Evolutionary conservation across 1,140 invertebrate species (phyloP).

Genomic region (Batillaria attramentaria): DNA sequence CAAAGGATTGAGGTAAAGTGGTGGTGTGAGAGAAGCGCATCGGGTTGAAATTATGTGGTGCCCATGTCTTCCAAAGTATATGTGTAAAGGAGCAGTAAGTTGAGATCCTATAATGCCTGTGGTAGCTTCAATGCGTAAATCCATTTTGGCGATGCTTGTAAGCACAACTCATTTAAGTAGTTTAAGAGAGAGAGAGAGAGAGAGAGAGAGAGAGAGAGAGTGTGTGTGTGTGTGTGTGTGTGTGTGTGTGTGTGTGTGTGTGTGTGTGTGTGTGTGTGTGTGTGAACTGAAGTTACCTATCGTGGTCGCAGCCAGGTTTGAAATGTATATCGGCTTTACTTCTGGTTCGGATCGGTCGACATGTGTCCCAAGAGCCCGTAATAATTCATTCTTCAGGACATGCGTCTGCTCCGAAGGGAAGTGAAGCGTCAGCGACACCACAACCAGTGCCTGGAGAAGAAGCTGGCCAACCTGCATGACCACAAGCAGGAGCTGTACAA

Average conservation of each 20-base stretch:
- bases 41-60: no score
- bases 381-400: constrained; percentile 12
- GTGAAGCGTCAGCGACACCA: constrained; percentile 22
- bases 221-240: neutral
- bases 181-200: no score
- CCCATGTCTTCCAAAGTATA: no score
- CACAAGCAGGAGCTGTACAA: constrained; percentile 30
- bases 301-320: no score
- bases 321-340: no score
- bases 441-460: constrained; percentile 27
- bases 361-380: no score
- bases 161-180: neutral
- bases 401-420: constrained; percentile 23
- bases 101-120: neutral
- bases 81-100: neutral
- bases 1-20: constrained; percentile 4
- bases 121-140: neutral
- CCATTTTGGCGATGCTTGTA: neutral
- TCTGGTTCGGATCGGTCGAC: no score
- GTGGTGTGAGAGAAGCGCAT: no score
- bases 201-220: no score
- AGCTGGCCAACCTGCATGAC: neutral
- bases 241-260: constrained; percentile 6
- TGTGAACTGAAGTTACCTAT: no score
- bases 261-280: constrained; percentile 9